These are phyloP conservation scores for Xiphorhynchus erythropygius DNA, from an alignment of 2,797 vertebrate genomes.

Conservation along the genomic window DNA sequence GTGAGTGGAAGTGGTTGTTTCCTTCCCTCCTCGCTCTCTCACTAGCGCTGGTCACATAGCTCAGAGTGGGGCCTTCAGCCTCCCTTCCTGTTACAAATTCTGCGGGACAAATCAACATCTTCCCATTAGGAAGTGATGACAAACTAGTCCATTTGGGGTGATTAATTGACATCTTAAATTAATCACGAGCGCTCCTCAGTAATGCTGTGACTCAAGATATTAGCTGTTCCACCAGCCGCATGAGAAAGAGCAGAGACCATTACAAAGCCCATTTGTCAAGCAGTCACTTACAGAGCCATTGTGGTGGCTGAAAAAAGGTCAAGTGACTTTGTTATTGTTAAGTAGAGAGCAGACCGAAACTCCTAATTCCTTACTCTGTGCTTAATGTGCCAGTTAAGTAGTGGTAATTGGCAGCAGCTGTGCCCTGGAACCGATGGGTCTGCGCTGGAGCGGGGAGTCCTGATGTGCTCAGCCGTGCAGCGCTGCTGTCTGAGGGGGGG, in stretches of 20 bases:
- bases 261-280: slow-evolving; percentile 71
- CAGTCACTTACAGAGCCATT: slow-evolving; percentile 66
- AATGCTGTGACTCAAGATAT: slow-evolving; percentile 63
- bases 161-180: slow-evolving; percentile 71
- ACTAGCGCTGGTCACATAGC: not conserved
- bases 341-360: slow-evolving; percentile 61
- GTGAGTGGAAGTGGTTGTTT: not conserved
- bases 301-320: slow-evolving; percentile 65
- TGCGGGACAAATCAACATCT: slow-evolving; percentile 58
- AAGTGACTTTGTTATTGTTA: slow-evolving; percentile 69
- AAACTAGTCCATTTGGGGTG: slow-evolving; percentile 67
- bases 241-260: slow-evolving; percentile 73
- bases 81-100: slow-evolving; percentile 4
- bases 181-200: slow-evolving; percentile 49
- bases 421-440: slow-evolving; percentile 52
- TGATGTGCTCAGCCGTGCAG: slow-evolving; percentile 50
- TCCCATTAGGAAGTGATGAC: slow-evolving; percentile 69
- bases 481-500: not conserved
- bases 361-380: slow-evolving; percentile 64
- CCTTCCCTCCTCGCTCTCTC: not conserved
- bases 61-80: not conserved
- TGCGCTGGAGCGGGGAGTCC: slow-evolving; percentile 17
- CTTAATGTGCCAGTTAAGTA: slow-evolving; percentile 74
- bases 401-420: slow-evolving; percentile 73
- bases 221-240: slow-evolving; percentile 65